These are phyloP conservation scores for Chelonoidis abingdonii DNA, from an alignment of 2,113 vertebrate genomes.

Conservation along the genomic window DNA sequence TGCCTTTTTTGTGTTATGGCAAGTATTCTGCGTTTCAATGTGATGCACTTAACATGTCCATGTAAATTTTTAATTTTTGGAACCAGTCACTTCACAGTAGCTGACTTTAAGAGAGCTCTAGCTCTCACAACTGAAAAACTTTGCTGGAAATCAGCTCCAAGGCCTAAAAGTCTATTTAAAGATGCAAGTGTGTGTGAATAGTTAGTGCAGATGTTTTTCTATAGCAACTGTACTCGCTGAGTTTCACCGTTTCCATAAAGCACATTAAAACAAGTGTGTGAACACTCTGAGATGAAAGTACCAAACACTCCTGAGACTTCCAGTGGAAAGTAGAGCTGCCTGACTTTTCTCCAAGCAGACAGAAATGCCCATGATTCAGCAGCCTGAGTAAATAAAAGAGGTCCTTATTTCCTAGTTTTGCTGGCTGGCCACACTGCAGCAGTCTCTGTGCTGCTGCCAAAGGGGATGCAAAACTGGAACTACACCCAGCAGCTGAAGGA, in stretches of 20 bases:
- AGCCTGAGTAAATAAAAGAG: constrained; percentile 99
- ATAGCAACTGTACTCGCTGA: constrained; percentile 78
- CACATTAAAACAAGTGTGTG: constrained; percentile 95
- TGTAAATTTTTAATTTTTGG: constrained; percentile 83
- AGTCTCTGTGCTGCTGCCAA: constrained; percentile 97
- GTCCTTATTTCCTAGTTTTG: constrained; percentile 97
- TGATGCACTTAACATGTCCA: constrained; percentile 78
- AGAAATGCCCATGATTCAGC: constrained; percentile 97
- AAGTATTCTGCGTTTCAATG: constrained; percentile 74
- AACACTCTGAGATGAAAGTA: constrained; percentile 95
- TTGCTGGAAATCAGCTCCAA: constrained; percentile 68
- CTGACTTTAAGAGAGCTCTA: constrained; percentile 63
- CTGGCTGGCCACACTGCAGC: constrained; percentile 92
- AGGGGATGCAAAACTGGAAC: constrained; percentile 97
- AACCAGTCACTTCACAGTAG: constrained; percentile 76
- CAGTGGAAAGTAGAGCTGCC: constrained; percentile 87
- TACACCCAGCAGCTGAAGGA: constrained; percentile 99
- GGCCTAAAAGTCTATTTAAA: constrained; percentile 81
- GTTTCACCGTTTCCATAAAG: constrained; percentile 88
- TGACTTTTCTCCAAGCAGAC: constrained; percentile 95
- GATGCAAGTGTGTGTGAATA: constrained; percentile 81
- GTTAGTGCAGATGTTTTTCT: constrained; percentile 82
- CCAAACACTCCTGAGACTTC: constrained; percentile 83
- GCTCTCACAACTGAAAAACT: constrained; percentile 50
- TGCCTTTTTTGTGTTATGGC: constrained; percentile 76